These are phyloP conservation scores for Syritta pipiens DNA, from an alignment of 2,888 invertebrate species.

Conservation along the genomic window DNA sequence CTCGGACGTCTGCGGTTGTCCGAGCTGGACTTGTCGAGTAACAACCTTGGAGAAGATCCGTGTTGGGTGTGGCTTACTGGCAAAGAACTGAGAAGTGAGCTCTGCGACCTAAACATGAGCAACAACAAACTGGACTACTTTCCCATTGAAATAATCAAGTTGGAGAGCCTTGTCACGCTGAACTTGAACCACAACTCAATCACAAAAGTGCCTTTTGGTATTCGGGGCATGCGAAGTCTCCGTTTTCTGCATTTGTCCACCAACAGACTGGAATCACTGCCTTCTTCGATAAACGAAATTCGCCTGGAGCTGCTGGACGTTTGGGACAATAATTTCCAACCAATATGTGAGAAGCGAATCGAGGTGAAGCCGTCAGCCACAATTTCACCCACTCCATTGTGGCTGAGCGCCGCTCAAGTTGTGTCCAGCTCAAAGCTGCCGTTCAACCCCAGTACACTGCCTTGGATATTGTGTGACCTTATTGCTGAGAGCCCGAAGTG, in stretches of 20 bases:
- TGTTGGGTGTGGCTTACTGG: conserved; percentile 83
- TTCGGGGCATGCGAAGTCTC: conserved; percentile 81
- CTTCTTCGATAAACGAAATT: conserved; percentile 75
- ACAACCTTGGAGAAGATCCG: conserved; percentile 82
- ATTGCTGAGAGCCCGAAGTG: conserved; percentile 76
- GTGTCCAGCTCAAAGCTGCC: conserved; percentile 73
- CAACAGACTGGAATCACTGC: conserved; percentile 76
- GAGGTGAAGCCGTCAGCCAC: conserved; percentile 5
- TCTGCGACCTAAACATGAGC: conserved; percentile 84
- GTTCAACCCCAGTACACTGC: conserved; percentile 72
- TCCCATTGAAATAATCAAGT: conserved; percentile 84
- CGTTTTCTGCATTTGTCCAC: conserved; percentile 75
- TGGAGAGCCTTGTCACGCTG: conserved; percentile 83
- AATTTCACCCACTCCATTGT: conserved; percentile 72
- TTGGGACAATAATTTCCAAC: conserved; percentile 76
- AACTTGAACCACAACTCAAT: conserved; percentile 84
- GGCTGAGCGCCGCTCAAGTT: conserved; percentile 75
- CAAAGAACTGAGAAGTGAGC: conserved; percentile 80
- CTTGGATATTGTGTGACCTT: conserved; percentile 75
- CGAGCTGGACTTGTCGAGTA: conserved; percentile 84
- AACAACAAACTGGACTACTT: conserved; percentile 82
- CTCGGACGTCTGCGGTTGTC: conserved; percentile 83
- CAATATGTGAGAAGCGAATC: conserved; percentile 50
- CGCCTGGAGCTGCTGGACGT: conserved; percentile 75
- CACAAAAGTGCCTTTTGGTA: conserved; percentile 82